phyloP scores from a whole-genome alignment of 2,797 vertebrate genomes.

The Atherinosoma microstoma region DNA sequence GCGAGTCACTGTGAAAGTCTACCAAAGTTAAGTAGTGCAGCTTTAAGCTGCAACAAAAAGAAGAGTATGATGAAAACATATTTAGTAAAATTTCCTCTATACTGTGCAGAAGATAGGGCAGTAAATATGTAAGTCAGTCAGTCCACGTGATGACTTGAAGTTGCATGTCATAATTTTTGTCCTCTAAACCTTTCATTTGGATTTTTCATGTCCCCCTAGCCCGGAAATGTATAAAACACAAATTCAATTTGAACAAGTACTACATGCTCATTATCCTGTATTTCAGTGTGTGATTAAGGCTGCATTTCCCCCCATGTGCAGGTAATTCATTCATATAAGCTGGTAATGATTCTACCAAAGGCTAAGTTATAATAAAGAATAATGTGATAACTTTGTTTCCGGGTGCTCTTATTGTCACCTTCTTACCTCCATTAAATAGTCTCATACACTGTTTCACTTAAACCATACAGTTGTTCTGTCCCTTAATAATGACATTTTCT shows the following conservation, averaged over 20 bases:
- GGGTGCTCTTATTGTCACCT: neutral
- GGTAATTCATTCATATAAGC: slow-evolving; percentile 13
- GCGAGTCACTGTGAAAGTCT: no score
- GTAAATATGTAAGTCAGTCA: neutral
- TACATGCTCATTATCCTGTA: neutral
- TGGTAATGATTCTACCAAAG: slow-evolving; percentile 21
- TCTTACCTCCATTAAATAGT: slow-evolving; percentile 24
- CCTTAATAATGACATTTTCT: slow-evolving; percentile 30
- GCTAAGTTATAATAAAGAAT: slow-evolving; percentile 23
- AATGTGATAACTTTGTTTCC: slow-evolving; percentile 7
- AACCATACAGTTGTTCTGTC: slow-evolving; percentile 12
- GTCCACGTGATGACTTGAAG: slow-evolving; percentile 11
- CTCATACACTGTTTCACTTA: neutral
- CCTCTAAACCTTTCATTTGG: neutral
- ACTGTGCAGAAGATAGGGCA: neutral
- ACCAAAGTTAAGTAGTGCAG: no score
- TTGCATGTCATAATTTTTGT: slow-evolving; percentile 12
- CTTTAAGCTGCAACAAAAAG: neutral
- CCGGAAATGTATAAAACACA: neutral
- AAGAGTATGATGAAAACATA: slow-evolving; percentile 3
- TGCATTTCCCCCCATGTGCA: neutral
- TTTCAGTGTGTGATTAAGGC: slow-evolving; percentile 9
- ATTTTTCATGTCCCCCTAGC: neutral
- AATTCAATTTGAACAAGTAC: slow-evolving; percentile 5
- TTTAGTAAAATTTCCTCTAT: neutral